Percentiles rank a stretch among this genome's conserved stretches.
Evolutionary conservation across 2,797 vertebrate species (phyloP).

Genomic region (Syndactyla subalaris): DNA sequence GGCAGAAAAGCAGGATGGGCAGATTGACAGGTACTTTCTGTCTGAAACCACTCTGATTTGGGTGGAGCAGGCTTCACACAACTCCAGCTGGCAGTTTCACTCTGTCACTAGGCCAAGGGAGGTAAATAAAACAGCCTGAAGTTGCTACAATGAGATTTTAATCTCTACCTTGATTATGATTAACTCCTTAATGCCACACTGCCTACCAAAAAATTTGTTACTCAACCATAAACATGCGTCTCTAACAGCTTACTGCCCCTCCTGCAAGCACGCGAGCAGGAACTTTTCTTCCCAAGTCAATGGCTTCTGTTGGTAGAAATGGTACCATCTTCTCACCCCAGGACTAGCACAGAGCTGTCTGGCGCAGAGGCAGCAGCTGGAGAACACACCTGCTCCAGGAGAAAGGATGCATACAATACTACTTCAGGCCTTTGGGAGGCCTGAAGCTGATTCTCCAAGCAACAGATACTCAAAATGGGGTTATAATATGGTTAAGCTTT

Average conservation of each 20-base stretch:
- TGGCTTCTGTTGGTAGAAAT: not conserved
- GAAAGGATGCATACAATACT: not conserved
- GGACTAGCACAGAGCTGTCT: not conserved
- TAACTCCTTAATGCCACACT: conserved; percentile 26
- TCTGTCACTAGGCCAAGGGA: not conserved
- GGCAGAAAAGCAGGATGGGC: rapidly evolving
- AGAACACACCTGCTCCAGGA: not conserved
- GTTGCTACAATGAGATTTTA: conserved; percentile 19
- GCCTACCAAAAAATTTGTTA: not conserved
- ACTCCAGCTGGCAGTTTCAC: not conserved
- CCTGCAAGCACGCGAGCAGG: rapidly evolving
- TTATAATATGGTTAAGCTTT: conserved; percentile 1
- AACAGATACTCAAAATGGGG: not conserved
- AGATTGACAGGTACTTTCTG: not conserved
- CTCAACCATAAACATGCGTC: not conserved
- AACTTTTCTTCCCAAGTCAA: not conserved
- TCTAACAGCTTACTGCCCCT: not conserved
- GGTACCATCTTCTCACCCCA: not conserved
- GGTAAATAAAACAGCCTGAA: conserved; percentile 13
- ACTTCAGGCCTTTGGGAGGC: not conserved
- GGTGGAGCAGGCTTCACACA: conserved; percentile 9
- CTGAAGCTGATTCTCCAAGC: not conserved
- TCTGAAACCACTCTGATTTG: not conserved
- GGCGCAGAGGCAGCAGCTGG: not conserved
- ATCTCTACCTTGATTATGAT: conserved; percentile 13